Evolutionary conservation across 2,888 invertebrate species (phyloP), one percentile per base, ranked within the genome.

Genomic region (Netelia melanura): DNA sequence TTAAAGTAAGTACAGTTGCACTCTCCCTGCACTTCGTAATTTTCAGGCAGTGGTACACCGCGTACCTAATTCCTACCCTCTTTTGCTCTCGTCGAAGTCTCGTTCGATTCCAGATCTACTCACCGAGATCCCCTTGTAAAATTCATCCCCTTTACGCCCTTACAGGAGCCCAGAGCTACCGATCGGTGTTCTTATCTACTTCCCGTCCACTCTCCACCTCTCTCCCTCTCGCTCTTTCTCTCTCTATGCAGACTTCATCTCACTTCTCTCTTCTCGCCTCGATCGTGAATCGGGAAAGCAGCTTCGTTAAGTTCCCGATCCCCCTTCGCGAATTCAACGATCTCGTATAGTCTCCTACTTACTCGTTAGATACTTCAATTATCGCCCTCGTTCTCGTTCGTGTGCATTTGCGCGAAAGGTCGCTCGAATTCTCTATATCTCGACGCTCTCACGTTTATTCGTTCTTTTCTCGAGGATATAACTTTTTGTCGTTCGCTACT

Each of bases 231-330:
- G 17, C 10, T 38, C 70, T 64, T 3, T 1, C 25, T 30, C 30
- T 30, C 30, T 30, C 30, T 30, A 30, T 30, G 30, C 52, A 71
- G 30, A 21, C n/a, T 65, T 62, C 74, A 62, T 43, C 61, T 78
- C 74, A 67, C 30, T 76, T 79, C 65, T 77, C 74, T 58, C 70
- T 72, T 81, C 64, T 74, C 58, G 44, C 62, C 67, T 68, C 30
- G 61, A 72, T 74, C 81, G 25, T n/a, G 58, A 81, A 76, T 70
- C 79, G 65, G 44, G 71, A 61, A 84, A 81, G 80, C 81, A 84
- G 81, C 84, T 84, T 84, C 78, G 84, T 81, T 84, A 84, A 84
- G 81, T 84, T 84, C n/a, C 58, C 48, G 48, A 48, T 14, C 48
- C 14, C 48, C 14, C 3, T 48, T 14, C 6, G 38, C 38, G 25